A percentile compares a stretch with the other conserved stretches of the same genome.
Conservation (phyloP, 2,113 vertebrate genomes). For the Pseudonaja textilis region DNA sequence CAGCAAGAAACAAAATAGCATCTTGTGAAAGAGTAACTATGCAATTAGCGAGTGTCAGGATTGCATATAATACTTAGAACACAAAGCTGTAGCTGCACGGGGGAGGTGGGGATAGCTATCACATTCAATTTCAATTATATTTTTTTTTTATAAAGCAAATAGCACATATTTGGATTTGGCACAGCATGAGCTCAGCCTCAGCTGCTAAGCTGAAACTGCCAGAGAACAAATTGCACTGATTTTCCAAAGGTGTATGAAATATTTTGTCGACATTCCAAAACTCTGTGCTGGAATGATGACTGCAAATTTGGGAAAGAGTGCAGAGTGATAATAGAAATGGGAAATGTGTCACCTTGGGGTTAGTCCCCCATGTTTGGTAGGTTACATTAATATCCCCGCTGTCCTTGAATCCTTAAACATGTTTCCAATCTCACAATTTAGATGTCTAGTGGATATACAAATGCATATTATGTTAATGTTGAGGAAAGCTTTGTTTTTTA, state of each 20-base stretch:
- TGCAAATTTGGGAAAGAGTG: constrained; percentile 28
- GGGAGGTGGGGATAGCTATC: constrained; percentile 64
- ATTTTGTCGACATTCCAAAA: constrained; percentile 37
- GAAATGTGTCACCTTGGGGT: not conserved
- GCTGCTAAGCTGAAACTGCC: constrained; percentile 65
- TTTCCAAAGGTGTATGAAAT: constrained; percentile 51
- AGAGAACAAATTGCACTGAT: constrained; percentile 62
- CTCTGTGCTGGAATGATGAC: constrained; percentile 39
- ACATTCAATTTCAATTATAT: constrained; percentile 61
- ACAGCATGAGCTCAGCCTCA: constrained; percentile 62
- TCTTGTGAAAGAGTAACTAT: constrained; percentile 60
- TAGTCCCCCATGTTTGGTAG: not conserved
- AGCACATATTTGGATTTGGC: constrained; percentile 64
- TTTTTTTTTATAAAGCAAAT: constrained; percentile 58
- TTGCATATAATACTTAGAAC: constrained; percentile 68
- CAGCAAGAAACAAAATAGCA: constrained; percentile 65
- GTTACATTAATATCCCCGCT: not conserved
- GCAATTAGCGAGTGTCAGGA: constrained; percentile 60
- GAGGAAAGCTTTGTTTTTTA: not conserved
- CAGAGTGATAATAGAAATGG: not conserved
- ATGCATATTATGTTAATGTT: not conserved
- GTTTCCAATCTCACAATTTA: not conserved
- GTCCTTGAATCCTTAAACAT: not conserved
- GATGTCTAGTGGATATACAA: not conserved
- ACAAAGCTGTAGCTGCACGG: constrained; percentile 65